Percentiles rank a stretch among this genome's conserved stretches.
Evolutionary conservation across 2,888 invertebrate species (phyloP).

Genomic region (Sepiola atlantica): DNA sequence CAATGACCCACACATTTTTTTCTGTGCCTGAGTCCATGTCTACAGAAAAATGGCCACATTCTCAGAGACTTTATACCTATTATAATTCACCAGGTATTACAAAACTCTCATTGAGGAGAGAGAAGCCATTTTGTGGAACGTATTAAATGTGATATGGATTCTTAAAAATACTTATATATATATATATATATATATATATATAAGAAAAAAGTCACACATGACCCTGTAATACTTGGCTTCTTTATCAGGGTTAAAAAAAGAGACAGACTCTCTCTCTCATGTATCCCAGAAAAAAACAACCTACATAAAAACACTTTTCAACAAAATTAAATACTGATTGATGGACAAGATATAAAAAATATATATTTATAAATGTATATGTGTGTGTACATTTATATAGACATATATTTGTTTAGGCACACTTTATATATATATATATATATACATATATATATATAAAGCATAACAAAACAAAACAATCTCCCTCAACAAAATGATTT

Average conservation of each 20-base stretch:
- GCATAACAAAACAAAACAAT: not conserved
- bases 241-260: not conserved
- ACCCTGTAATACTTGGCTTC: not conserved
- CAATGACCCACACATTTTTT: conserved; percentile 6
- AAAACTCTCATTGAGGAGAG: not conserved
- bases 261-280: not conserved
- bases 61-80: conserved; percentile 17
- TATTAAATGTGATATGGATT: conserved; percentile 32
- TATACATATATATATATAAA: not conserved
- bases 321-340: not conserved
- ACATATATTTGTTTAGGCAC: not conserved
- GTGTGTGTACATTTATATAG: not conserved
- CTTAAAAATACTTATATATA: not conserved
- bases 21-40: not conserved
- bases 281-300: not conserved
- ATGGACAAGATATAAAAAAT: not conserved
- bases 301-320: not conserved
- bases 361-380: not conserved
- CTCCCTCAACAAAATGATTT: not conserved
- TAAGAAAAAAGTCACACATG: not conserved
- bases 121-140: conserved; percentile 19
- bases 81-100: not conserved
- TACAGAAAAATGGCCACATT: not conserved
- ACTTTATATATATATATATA: not conserved
- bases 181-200: not conserved